phyloP scores from a whole-genome alignment of 2,888 invertebrate species.

The Nymphalis c-album region DNA sequence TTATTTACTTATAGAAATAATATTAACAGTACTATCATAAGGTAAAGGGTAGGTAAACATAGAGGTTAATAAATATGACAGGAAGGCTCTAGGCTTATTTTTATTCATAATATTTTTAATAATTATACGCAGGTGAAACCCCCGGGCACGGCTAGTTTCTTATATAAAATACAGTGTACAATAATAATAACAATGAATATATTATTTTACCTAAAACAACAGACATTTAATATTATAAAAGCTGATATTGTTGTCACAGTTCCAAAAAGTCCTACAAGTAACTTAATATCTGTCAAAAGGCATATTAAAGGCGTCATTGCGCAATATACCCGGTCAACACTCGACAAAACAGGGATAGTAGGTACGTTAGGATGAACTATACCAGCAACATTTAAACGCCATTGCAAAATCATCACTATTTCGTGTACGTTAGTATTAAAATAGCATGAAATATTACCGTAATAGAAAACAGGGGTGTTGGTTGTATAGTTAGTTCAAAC shows the following conservation, averaged over 20 bases:
- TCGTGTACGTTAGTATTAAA: conserved; percentile 15
- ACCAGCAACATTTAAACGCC: neutral
- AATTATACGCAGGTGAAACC: too few relatives aligned
- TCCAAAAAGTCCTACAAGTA: conserved; percentile 43
- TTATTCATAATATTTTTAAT: too few relatives aligned
- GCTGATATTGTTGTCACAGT: conserved; percentile 21
- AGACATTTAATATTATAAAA: conserved; percentile 2
- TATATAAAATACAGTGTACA: too few relatives aligned
- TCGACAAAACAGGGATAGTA: conserved; percentile 37
- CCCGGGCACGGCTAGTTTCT: too few relatives aligned
- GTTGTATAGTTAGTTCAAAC: conserved; percentile 51
- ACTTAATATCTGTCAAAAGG: conserved; percentile 44
- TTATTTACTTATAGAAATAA: too few relatives aligned
- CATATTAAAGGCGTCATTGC: conserved; percentile 43
- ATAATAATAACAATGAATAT: neutral
- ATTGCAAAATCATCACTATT: conserved; percentile 20
- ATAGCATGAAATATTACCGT: conserved; percentile 17
- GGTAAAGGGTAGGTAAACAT: too few relatives aligned
- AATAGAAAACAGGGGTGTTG: conserved; percentile 5
- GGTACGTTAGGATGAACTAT: conserved; percentile 15
- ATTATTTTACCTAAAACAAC: neutral
- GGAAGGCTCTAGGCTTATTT: too few relatives aligned
- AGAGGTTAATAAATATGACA: too few relatives aligned
- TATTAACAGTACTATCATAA: too few relatives aligned
- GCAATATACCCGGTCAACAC: conserved; percentile 48